Evolutionary conservation across 2,888 invertebrate genomes (phyloP), one percentile per base, ranked within the genome.

Genomic region (Apotomis turbidana): DNA sequence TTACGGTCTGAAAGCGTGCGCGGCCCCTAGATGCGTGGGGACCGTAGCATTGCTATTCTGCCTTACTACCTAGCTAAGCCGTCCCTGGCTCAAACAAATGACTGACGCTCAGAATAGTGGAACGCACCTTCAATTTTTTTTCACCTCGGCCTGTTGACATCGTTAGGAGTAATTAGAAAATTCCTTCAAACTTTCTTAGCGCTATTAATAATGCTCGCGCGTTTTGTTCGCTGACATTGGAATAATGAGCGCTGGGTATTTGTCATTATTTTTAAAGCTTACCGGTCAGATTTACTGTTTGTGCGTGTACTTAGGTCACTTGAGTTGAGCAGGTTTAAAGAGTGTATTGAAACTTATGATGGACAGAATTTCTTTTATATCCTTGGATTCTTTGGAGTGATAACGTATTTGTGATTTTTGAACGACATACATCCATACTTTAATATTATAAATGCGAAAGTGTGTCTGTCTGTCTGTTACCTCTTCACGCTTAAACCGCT

Each of bases 101-200:
- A 46, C 46, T 46, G 46, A 3, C 49, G 49, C 49, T 10, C 49
- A 49, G 3, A 49, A 49, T 49, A 9, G 57, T 67, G 57, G 12
- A 55, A 15, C 44, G 46, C 15, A 38, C 58, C 84, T 9, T 38
- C 41, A 49, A 54, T 41, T 73, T 70, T 73, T 57, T 70, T 70
- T 66, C 57, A 67, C 60, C 55, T 61, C 68, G 68, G 46, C 66
- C 64, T 44, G 49, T 49, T 58, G 71, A 66, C 71, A 61, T 60
- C 52, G 71, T 68, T 38, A 38, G 27, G 57, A 68, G 71, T 71
- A 71, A 68, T 71, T 71, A 71, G 71, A 52, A 57, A 51, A 63
- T 71, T 68, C 58, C 62, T 68, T 74, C 62, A 59, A 59, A 62
- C 72, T 69, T 72, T 71, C 71, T 71, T 71, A 51, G 67, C 71